Percentiles rank a stretch among this genome's conserved stretches.
Evolutionary conservation across 2,888 invertebrate species (phyloP).

Genomic region (Cryptus armator): DNA sequence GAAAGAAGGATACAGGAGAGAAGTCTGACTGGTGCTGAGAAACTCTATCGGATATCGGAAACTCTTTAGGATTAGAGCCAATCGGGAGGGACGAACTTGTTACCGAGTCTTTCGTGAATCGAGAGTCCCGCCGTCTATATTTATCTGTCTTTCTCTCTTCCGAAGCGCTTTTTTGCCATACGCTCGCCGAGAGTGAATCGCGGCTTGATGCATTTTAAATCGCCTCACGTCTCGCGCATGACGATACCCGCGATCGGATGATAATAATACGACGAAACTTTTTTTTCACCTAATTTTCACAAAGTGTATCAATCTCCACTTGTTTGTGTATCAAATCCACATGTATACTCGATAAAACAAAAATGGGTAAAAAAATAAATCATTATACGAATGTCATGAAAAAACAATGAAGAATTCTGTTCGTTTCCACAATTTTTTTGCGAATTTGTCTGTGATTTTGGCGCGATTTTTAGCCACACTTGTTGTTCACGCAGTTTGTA

Average conservation of each 20-base stretch:
- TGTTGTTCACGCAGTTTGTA: background rate
- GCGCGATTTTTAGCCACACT: background rate
- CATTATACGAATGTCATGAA: background rate
- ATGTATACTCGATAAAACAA: background rate
- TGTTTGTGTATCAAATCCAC: background rate
- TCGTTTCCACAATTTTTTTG: background rate
- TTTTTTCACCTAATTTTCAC: background rate
- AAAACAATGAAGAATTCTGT: background rate
- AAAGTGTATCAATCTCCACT: background rate
- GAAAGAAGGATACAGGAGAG: conserved; percentile 42
- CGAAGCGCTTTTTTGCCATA: background rate
- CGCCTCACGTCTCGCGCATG: conserved; percentile 74
- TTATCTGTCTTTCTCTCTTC: conserved; percentile 12
- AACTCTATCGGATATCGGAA: conserved; percentile 79
- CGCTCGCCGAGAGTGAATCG: conserved; percentile 28
- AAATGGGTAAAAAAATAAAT: background rate
- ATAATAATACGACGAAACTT: conserved; percentile 29
- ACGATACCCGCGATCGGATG: conserved; percentile 65
- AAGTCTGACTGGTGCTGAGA: conserved; percentile 23
- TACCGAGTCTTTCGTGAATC: conserved; percentile 75
- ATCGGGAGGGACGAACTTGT: conserved; percentile 72
- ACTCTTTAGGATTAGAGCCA: conserved; percentile 79
- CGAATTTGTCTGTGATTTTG: background rate
- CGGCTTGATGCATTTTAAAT: conserved; percentile 78
- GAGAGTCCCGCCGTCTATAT: conserved; percentile 63